These are phyloP conservation scores for Mormyrus lacerda DNA, from an alignment of 2,113 vertebrate species.

Conservation along the genomic window DNA sequence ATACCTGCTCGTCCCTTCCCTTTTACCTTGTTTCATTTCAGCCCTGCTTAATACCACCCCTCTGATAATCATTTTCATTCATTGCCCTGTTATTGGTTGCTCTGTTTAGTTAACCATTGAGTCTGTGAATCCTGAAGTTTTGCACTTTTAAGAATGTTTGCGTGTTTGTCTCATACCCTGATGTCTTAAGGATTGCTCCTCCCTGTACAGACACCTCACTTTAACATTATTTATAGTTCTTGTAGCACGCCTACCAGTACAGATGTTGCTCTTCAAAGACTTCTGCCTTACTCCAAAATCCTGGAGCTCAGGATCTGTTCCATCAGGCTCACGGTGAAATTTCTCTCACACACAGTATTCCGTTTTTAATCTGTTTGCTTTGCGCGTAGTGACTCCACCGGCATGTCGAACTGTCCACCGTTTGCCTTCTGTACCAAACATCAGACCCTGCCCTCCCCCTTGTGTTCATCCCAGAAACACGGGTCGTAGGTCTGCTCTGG, in stretches of 20 bases:
- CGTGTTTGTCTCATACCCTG: neutral
- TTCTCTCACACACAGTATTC: neutral
- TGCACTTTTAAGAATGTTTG: slow-evolving; percentile 5
- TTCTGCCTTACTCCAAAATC: slow-evolving; percentile 14
- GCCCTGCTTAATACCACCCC: neutral
- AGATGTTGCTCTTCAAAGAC: neutral
- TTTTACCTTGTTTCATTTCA: neutral
- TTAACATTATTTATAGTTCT: slow-evolving; percentile 2
- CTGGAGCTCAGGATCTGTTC: neutral
- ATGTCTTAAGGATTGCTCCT: slow-evolving; percentile 2
- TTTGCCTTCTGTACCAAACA: slow-evolving; percentile 1
- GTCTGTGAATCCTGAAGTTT: slow-evolving; percentile 10
- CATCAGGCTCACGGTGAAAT: neutral
- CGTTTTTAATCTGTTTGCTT: neutral
- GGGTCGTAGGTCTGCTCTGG: neutral
- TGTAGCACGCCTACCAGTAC: neutral
- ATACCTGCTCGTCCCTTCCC: neutral
- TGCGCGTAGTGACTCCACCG: neutral
- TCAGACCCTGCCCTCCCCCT: neutral
- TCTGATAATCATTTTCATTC: neutral
- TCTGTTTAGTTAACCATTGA: neutral
- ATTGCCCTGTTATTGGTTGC: neutral
- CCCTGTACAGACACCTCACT: neutral
- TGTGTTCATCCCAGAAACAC: neutral
- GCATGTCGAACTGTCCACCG: neutral